Percentiles rank a stretch among this genome's conserved stretches.
phyloP scores from a whole-genome alignment of 1,140 invertebrate species.

The Apis dorsata region DNA sequence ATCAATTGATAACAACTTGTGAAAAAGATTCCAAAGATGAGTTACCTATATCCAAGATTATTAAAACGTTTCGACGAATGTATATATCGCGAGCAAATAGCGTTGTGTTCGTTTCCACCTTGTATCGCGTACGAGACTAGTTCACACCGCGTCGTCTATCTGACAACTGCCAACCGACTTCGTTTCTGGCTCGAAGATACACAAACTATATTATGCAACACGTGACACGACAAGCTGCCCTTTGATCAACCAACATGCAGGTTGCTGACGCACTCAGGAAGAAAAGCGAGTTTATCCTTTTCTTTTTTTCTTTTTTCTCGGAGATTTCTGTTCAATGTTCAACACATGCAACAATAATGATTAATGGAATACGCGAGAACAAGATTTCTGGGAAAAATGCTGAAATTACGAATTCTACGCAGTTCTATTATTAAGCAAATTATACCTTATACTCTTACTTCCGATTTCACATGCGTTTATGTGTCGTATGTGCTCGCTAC shows the following conservation, averaged over 20 bases:
- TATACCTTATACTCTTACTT: no score
- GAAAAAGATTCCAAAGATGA: not conserved
- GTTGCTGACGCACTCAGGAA: constrained; percentile 36
- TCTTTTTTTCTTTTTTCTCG: not conserved
- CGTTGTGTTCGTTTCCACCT: not conserved
- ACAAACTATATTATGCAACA: constrained; percentile 72
- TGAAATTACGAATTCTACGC: no score
- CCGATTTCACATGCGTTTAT: no score
- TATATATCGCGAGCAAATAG: not conserved
- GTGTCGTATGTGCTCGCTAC: no score
- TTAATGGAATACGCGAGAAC: not conserved
- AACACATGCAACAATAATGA: no score
- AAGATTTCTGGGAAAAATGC: no score
- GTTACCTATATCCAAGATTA: not conserved
- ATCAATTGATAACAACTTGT: not conserved
- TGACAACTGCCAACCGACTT: constrained; percentile 67
- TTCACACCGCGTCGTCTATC: constrained; percentile 57
- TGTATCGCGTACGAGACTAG: constrained; percentile 37
- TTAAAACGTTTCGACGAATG: not conserved
- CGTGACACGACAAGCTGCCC: constrained; percentile 59
- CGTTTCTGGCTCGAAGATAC: constrained; percentile 65
- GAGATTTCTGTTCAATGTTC: no score
- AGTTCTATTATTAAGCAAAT: no score
- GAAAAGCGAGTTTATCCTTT: not conserved
- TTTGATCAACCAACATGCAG: constrained; percentile 67